These are phyloP conservation scores for Phenganax marumi DNA, from an alignment of 92 coral and sea anemone species.

Conservation along the genomic window DNA sequence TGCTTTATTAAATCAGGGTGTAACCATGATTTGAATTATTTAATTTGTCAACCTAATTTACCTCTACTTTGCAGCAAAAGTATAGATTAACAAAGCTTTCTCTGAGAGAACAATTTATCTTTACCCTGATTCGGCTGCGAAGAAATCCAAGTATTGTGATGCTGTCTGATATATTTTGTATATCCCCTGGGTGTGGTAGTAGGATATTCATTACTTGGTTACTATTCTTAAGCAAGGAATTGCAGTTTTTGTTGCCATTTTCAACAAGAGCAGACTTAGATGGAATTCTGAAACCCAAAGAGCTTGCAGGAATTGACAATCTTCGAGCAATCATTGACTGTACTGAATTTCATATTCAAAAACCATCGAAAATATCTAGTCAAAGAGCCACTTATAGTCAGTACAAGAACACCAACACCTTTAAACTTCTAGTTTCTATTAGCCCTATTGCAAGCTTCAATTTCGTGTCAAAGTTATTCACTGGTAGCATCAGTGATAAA, in stretches of 20 bases:
- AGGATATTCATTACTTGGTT: constrained; percentile 62
- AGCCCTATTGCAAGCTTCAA: constrained; percentile 58
- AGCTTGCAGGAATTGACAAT: constrained; percentile 42
- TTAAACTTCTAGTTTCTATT: constrained; percentile 50
- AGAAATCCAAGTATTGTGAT: constrained; percentile 63
- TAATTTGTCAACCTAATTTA: background rate
- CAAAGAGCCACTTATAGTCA: constrained; percentile 68
- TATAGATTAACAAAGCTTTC: constrained; percentile 55
- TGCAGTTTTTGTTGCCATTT: constrained; percentile 54
- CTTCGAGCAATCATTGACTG: constrained; percentile 64
- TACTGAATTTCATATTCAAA: constrained; percentile 57
- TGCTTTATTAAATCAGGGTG: background rate
- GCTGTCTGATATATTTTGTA: constrained; percentile 67
- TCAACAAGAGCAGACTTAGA: constrained; percentile 44
- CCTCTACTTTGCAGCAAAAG: constrained; percentile 48
- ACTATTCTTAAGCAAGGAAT: constrained; percentile 47
- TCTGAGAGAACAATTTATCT: constrained; percentile 66
- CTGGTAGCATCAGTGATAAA: constrained; percentile 57
- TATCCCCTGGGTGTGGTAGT: constrained; percentile 58
- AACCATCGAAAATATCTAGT: constrained; percentile 53
- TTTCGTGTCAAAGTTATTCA: constrained; percentile 60
- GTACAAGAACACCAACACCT: constrained; percentile 59
- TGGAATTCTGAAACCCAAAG: constrained; percentile 38
- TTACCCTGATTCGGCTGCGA: constrained; percentile 60
- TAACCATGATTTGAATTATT: background rate